Evolutionary conservation across 2,113 vertebrate genomes (phyloP), one percentile per base, ranked within the genome.

Genomic region (Myotis yumanensis): DNA sequence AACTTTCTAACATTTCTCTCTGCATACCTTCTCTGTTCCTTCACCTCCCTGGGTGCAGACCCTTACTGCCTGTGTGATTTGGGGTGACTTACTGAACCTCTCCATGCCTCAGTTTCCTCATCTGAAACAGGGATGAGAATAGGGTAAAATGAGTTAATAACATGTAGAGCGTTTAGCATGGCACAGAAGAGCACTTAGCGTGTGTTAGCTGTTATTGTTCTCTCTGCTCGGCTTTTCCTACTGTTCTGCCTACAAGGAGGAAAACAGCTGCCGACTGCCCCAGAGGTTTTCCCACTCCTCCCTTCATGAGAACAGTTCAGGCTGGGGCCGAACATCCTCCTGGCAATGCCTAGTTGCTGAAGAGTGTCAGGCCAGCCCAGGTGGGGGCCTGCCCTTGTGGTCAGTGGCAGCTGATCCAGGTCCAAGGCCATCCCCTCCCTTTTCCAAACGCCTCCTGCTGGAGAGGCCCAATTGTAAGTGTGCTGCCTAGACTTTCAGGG

Each of bases 171-270:
- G 3, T 30, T 51, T 5, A 46, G 46, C 18, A 30, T 5, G 68
- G 57, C 57, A 9, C 5, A 4, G 43, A 76, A n/a, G 25, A 57
- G 3, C 37, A 2, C 28, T 11, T 8, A 28, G 46, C n/a, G 1
- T 1, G 1, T 7, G 11, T 25, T 6, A 6, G 30, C 37, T 35
- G 7, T 32, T 51, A 0, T 7, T n/a, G 4, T 9, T 89, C 76
- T 48, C n/a, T 11, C 57, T 11, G 25, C 28, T 40, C 30, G 62
- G 68, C 59, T 52, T 37, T 64, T 51, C 80, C 91, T 11, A 10
- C 51, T 37, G 6, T 11, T 66, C 62, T 37, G 4, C 43, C 40
- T 11, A 11, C 12, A 9, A 43, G 17, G 32, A 20, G 32, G 48
- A 32, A 48, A 75, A 11, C 71, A 51, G 71, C 54, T 32, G 14